Base-by-base conservation (phyloP, 2,888 invertebrate genomes). In the Drosophila setosimentum region DNA sequence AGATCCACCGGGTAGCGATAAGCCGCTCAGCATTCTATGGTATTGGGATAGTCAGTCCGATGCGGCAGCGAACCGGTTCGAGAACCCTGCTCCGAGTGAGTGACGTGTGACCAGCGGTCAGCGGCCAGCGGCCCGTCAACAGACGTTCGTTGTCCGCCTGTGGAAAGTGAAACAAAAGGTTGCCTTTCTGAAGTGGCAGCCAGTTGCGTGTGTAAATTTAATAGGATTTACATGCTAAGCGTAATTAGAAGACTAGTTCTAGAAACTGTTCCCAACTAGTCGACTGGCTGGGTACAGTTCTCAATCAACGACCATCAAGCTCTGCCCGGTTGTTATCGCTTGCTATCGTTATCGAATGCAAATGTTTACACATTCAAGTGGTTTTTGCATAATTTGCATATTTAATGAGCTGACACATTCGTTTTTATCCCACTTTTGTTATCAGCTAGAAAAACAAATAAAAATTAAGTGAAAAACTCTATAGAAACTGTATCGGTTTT, bases 321-420 rank as follows among this genome's bases (percentile, higher is more conserved):
- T 45, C 16, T 24, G 45, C 7, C 42, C 11, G 11, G 29, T 13
- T 3, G 35, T 33, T 42, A 53, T 53, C 73, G 64, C 11, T 54
- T 21, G 13, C 7, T 33, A 13, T 33, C 30, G 62, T 48, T 71
- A 64, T 50, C 68, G 58, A 68, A 74, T 21, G 55, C 59, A 29
- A 78, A 80, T 87, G 87, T 90, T 87, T 90, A 88, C 87, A 90
- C 86, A 83, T 88, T 90, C 73, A 90, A 87, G 87, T 87, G 88
- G 87, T 83, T 89, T 84, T 73, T 73, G 60, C 63, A 78, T 88
- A 81, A 87, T 87, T 87, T 79, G 72, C 87, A 87, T 87, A 80
- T 78, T 82, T 82, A 87, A 87, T 87, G 82, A 90, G 83, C 57
- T 77, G 68, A 55, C 72, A 61, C 69, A 63, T 78, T 64, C 40